Conservation (phyloP, 2,888 invertebrate genomes). For the Nomada hirtipes region DNA sequence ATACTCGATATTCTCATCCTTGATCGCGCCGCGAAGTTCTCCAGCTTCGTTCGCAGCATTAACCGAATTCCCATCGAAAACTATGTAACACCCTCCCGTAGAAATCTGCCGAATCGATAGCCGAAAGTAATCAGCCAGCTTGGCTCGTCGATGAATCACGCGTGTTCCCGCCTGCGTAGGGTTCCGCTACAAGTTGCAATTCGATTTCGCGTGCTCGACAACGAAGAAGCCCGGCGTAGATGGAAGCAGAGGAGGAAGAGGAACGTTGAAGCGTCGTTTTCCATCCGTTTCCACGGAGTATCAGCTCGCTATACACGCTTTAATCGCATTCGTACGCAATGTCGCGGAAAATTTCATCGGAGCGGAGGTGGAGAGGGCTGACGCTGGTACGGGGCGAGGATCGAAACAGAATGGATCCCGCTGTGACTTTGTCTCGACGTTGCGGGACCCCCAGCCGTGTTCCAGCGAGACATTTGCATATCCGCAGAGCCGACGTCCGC, state of each 20-base stretch:
- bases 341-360: slow-evolving; percentile 85
- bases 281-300: slow-evolving; percentile 77
- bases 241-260: slow-evolving; percentile 43
- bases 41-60: not conserved
- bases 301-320: slow-evolving; percentile 78
- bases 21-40: not conserved
- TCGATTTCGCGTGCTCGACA: slow-evolving; percentile 78
- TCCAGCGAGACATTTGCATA: slow-evolving; percentile 76
- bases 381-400: slow-evolving; percentile 51
- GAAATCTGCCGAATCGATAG: slow-evolving; percentile 63
- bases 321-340: slow-evolving; percentile 85
- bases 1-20: not conserved
- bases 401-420: slow-evolving; percentile 74
- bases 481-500: slow-evolving; percentile 65
- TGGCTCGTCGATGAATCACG: slow-evolving; percentile 77
- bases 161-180: slow-evolving; percentile 59
- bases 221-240: slow-evolving; percentile 29
- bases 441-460: slow-evolving; percentile 72
- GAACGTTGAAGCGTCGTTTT: slow-evolving; percentile 68
- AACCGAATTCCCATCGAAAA: slow-evolving; percentile 14
- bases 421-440: slow-evolving; percentile 82
- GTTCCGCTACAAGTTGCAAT: slow-evolving; percentile 79
- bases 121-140: slow-evolving; percentile 73
- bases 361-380: slow-evolving; percentile 58
- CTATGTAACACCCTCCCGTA: not conserved